These are phyloP conservation scores for Erannis defoliaria DNA, from an alignment of 2,888 invertebrate genomes.

Conservation along the genomic window DNA sequence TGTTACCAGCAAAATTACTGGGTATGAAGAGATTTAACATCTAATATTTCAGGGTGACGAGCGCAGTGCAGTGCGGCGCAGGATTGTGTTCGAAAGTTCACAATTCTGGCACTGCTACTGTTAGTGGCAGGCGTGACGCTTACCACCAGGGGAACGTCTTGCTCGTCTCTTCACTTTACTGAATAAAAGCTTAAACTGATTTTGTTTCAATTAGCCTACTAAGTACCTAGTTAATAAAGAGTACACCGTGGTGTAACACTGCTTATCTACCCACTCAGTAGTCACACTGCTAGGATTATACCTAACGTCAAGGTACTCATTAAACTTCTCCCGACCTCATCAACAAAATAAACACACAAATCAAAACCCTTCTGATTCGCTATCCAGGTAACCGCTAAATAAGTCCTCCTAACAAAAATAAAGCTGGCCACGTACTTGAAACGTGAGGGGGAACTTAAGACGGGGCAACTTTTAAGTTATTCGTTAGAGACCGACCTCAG, in stretches of 20 bases:
- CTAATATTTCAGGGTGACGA: too few species aligned
- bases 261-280: neutral
- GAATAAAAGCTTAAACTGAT: too few species aligned
- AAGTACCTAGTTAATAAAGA: too few species aligned
- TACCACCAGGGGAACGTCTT: too few species aligned
- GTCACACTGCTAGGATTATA: neutral
- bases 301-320: neutral
- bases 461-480: slow-evolving; percentile 63
- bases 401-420: slow-evolving; percentile 50
- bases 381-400: slow-evolving; percentile 31
- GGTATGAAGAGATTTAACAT: too few species aligned
- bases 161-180: too few species aligned
- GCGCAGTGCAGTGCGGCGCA: too few species aligned
- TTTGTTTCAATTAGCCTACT: neutral
- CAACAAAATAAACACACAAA: slow-evolving; percentile 26
- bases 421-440: slow-evolving; percentile 55
- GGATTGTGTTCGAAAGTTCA: too few species aligned
- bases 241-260: too few species aligned
- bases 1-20: too few species aligned
- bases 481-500: slow-evolving; percentile 53
- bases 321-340: slow-evolving; percentile 5
- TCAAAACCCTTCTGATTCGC: slow-evolving; percentile 29
- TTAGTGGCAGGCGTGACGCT: too few species aligned
- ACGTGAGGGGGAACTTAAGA: slow-evolving; percentile 52
- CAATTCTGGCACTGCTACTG: too few species aligned